Evolutionary conservation across 2,113 vertebrate species (phyloP), one percentile per base, ranked within the genome.

Genomic region (Falco punctatus): DNA sequence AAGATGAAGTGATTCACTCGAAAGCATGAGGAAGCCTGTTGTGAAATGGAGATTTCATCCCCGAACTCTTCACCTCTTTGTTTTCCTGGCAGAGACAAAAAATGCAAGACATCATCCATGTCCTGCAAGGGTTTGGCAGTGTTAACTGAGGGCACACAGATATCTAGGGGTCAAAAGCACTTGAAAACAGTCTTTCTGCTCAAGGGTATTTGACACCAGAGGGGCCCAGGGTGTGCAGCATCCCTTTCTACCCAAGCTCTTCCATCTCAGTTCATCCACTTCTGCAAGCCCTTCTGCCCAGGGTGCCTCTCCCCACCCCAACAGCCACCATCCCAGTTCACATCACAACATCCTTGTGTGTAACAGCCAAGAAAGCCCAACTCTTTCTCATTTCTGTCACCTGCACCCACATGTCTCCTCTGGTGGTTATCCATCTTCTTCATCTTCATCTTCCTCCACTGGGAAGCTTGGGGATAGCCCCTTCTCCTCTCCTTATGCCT

Each of bases 161-260:
- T 32, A 54, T 58, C 78, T 51, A 66, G 11, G 27, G 32, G 22
- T 18, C 48, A 84, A 78, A 89, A 54, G 22, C 17, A 46, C 33
- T 54, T n/a, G 13, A 8, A 78, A 77, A 32, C 5, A n/a, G 26
- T 19, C 2, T 27, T 85, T 81, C n/a, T 81, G 10, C 11, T 54
- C 11, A 9, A 33, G 9, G 1, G 0, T 22, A 32, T 28, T 77
- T 62, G 24, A 23, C 40, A 26, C 3, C 7, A 20, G 30, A 77
- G 26, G 9, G 5, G 1, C 4, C 5, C 13, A 42, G 52, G 15
- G 10, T 2, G 1, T 4, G 18, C 18, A 62, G 5, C 38, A 81
- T 62, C 35, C 10, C 30, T 74, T 74, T 24, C 15, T 55, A 79
- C 20, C 22, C 0, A 13, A 86, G 5, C 13, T 28, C 24, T 35